phyloP scores from a whole-genome alignment of 2,888 invertebrate genomes.

The Habrosyne pyritoides region DNA sequence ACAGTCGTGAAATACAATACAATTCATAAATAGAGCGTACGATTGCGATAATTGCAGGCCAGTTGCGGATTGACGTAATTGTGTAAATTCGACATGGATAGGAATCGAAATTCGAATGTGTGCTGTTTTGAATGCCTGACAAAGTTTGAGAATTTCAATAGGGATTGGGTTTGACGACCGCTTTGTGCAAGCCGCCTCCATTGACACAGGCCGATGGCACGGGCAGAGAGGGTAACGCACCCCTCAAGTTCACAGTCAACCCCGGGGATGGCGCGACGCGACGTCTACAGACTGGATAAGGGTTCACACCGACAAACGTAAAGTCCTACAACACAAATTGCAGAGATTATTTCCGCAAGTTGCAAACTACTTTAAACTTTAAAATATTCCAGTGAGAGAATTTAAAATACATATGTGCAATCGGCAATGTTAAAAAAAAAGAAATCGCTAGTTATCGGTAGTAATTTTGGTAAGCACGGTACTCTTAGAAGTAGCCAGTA shows the following conservation, averaged over 20 bases:
- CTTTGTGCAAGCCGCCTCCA: constrained; percentile 37
- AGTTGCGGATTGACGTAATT: background rate
- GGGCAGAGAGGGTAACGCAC: constrained; percentile 73
- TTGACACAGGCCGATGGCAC: constrained; percentile 26
- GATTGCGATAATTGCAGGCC: constrained; percentile 2
- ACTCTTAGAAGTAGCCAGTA: background rate
- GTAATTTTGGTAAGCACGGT: too few relatives aligned
- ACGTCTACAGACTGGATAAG: constrained; percentile 36
- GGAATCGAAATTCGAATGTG: background rate
- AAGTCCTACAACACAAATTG: constrained; percentile 38
- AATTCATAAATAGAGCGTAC: constrained; percentile 6
- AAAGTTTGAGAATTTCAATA: constrained; percentile 30
- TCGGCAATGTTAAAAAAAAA: too few relatives aligned
- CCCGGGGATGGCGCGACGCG: constrained; percentile 60
- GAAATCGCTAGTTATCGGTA: too few relatives aligned
- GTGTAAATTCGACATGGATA: constrained; percentile 4
- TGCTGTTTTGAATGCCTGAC: constrained; percentile 12
- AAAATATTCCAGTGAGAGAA: too few relatives aligned
- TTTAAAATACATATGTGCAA: too few relatives aligned
- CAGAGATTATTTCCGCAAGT: constrained; percentile 36
- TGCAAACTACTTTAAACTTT: background rate
- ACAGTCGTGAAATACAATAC: constrained; percentile 28
- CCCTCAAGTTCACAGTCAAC: constrained; percentile 77
- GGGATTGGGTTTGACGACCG: constrained; percentile 56
- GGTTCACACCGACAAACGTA: constrained; percentile 48